Conservation (phyloP, 1,140 invertebrate genomes). For the Drosophila nebulosa region DNA sequence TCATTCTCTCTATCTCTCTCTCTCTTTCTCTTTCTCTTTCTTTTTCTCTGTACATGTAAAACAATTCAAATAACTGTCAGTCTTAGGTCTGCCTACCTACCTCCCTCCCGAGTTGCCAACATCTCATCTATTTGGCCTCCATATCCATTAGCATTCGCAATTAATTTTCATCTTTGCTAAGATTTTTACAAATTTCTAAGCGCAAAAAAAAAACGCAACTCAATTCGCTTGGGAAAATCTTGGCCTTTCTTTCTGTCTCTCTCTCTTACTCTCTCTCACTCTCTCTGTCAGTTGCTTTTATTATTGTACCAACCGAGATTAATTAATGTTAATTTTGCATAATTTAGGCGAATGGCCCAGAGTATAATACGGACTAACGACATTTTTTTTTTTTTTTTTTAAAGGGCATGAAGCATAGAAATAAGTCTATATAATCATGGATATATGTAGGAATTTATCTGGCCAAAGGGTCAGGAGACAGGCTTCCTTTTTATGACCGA, state of each 20-base stretch:
- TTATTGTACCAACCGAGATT: conserved; percentile 61
- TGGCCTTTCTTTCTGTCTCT: conserved; percentile 5
- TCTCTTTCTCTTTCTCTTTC: background rate
- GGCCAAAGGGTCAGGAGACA: background rate
- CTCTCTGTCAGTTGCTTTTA: conserved; percentile 22
- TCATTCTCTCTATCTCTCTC: background rate
- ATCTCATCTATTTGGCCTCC: conserved; percentile 18
- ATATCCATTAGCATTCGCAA: conserved; percentile 64
- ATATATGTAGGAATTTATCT: background rate
- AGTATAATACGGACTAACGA: background rate
- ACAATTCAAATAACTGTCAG: conserved; percentile 42
- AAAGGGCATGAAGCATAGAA: background rate
- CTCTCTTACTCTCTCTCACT: conserved; percentile 17
- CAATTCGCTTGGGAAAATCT: conserved; percentile 27
- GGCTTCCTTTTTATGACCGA: background rate
- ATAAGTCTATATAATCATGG: background rate
- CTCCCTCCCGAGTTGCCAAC: conserved; percentile 15
- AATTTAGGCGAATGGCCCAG: conserved; percentile 52
- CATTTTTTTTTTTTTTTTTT: background rate
- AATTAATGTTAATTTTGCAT: conserved; percentile 78
- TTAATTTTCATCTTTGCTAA: conserved; percentile 63
- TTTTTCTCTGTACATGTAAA: background rate
- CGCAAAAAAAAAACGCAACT: conserved; percentile 31
- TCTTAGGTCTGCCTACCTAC: no score
- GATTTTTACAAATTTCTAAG: conserved; percentile 54